These are phyloP conservation scores for Leuciscus waleckii DNA, from an alignment of 2,797 vertebrate species.

Conservation along the genomic window DNA sequence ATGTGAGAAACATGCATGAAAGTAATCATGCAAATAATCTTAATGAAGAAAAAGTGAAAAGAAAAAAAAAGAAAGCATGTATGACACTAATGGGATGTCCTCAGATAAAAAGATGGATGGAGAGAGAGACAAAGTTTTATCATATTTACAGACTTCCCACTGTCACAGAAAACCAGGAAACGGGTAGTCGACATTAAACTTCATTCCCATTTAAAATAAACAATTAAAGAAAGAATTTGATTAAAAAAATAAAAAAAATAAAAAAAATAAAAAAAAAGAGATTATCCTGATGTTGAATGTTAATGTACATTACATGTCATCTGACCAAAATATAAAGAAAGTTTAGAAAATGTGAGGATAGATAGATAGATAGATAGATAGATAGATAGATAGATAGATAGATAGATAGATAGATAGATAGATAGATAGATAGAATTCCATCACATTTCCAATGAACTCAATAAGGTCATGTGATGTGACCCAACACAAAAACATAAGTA, in stretches of 20 bases:
- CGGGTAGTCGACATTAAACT: neutral
- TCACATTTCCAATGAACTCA: neutral
- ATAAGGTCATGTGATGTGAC: neutral
- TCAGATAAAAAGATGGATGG: neutral
- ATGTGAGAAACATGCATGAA: conserved; percentile 39
- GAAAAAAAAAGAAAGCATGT: neutral
- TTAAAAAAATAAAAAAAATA: no score
- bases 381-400: neutral
- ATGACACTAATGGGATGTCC: neutral
- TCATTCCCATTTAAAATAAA: neutral
- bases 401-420: neutral
- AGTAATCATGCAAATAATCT: conserved; percentile 45
- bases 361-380: neutral
- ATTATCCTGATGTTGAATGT: neutral
- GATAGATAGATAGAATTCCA: neutral
- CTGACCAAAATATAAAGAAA: neutral
- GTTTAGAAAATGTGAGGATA: neutral
- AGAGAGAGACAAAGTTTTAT: neutral
- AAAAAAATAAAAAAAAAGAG: no score
- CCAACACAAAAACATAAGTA: neutral
- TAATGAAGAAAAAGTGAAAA: neutral
- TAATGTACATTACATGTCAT: neutral
- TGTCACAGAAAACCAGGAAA: neutral
- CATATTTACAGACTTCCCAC: neutral
- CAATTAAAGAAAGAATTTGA: neutral